Conservation (phyloP, 2,888 invertebrate genomes). For the Mallateleia sp. region DNA sequence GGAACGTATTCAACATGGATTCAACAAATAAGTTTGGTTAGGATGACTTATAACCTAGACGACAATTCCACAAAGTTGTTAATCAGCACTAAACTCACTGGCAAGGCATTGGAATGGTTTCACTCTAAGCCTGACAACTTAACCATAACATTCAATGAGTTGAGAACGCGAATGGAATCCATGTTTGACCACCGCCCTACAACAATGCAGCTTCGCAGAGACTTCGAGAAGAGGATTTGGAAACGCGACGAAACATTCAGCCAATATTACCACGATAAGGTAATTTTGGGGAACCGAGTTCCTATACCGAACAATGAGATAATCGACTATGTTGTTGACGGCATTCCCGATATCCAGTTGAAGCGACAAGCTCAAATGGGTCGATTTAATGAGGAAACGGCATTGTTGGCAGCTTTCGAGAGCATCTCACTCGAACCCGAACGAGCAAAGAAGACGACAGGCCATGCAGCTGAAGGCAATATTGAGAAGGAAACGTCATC, state of each 20-base stretch:
- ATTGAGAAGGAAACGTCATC: no score
- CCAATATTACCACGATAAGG: constrained; percentile 68
- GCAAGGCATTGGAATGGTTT: constrained; percentile 63
- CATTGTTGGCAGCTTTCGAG: constrained; percentile 26
- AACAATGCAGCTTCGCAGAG: constrained; percentile 45
- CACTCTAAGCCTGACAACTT: constrained; percentile 65
- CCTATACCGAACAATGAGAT: constrained; percentile 69
- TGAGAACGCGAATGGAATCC: constrained; percentile 21
- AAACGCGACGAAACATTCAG: constrained; percentile 56
- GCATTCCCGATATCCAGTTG: constrained; percentile 55
- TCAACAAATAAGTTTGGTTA: constrained; percentile 54
- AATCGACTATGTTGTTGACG: constrained; percentile 71
- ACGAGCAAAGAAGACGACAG: background rate
- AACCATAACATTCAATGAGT: background rate
- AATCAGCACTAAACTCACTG: constrained; percentile 44
- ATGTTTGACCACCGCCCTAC: constrained; percentile 68
- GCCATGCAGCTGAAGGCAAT: no score
- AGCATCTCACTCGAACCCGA: background rate
- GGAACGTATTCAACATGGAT: constrained; percentile 52
- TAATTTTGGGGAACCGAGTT: no score
- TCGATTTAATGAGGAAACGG: constrained; percentile 38
- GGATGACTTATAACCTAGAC: constrained; percentile 40
- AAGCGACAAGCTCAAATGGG: constrained; percentile 66
- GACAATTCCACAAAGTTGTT: constrained; percentile 49
- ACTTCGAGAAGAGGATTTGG: constrained; percentile 78